phyloP scores from a whole-genome alignment of 92 coral and sea anemone genomes.

The Bergia sp. region DNA sequence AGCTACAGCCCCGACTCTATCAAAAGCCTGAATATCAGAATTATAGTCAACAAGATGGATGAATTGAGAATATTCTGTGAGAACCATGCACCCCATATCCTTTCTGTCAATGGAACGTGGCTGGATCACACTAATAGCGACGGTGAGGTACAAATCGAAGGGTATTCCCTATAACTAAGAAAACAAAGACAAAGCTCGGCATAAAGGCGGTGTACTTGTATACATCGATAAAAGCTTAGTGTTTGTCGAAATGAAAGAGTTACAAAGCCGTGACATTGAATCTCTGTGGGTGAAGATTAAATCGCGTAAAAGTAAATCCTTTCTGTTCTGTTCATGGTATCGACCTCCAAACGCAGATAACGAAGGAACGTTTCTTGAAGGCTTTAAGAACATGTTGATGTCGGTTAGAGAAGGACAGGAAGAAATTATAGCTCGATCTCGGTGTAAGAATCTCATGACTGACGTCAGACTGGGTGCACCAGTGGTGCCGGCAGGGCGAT shows the following conservation, averaged over 20 bases:
- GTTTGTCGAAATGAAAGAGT: neutral
- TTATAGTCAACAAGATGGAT: conserved; percentile 36
- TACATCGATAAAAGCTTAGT: conserved; percentile 26
- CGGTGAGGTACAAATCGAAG: conserved; percentile 43
- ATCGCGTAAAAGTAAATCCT: conserved; percentile 43
- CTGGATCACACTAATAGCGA: conserved; percentile 47
- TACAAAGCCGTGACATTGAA: conserved; percentile 41
- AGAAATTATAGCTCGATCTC: too few species aligned
- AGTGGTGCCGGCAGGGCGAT: too few species aligned
- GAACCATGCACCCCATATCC: conserved; percentile 47
- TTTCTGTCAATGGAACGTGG: conserved; percentile 54
- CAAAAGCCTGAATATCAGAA: conserved; percentile 36
- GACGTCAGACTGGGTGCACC: too few species aligned
- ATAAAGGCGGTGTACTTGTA: conserved; percentile 55
- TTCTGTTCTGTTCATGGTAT: too few species aligned
- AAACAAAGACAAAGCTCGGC: conserved; percentile 43
- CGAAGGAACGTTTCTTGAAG: conserved; percentile 35
- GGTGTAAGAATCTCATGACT: too few species aligned
- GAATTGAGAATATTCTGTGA: too few species aligned
- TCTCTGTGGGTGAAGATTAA: conserved; percentile 51
- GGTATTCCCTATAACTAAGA: neutral
- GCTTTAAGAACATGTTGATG: conserved; percentile 34
- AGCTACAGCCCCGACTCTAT: too few species aligned
- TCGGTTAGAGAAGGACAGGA: too few species aligned
- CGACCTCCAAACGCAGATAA: conserved; percentile 15